Evolutionary conservation across 2,888 invertebrate species (phyloP).

Genomic region (Aphodius granarius): DNA sequence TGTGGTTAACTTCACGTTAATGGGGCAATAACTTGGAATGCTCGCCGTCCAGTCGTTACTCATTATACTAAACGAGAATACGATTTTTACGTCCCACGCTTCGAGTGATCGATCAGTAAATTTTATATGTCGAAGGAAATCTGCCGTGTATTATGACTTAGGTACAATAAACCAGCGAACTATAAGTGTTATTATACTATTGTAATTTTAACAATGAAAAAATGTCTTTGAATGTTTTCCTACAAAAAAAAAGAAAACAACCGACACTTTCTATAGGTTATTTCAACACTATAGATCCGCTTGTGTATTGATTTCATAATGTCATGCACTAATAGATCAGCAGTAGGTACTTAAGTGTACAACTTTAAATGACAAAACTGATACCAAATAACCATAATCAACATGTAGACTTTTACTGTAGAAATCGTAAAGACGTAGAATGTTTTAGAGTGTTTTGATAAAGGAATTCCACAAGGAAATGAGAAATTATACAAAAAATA

Average conservation of each 20-base stretch:
- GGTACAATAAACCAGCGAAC: no score
- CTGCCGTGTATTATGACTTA: neutral
- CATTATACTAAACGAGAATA: neutral
- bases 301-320: neutral
- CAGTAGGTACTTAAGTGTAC: no score
- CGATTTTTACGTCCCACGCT: neutral
- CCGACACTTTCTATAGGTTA: neutral
- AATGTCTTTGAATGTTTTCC: neutral
- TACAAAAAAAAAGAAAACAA: neutral
- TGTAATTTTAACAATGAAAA: no score
- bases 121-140: neutral
- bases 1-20: neutral
- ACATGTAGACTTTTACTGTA: no score
- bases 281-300: neutral
- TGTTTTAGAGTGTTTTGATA: no score
- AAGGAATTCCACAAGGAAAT: no score
- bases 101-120: neutral
- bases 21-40: neutral
- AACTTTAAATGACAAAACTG: neutral
- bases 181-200: no score
- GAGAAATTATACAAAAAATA: no score
- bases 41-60: neutral
- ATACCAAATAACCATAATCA: neutral
- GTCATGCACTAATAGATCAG: neutral
- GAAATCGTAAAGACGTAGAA: no score